phyloP scores from a whole-genome alignment of 2,888 invertebrate species.

The Apamea sordens region DNA sequence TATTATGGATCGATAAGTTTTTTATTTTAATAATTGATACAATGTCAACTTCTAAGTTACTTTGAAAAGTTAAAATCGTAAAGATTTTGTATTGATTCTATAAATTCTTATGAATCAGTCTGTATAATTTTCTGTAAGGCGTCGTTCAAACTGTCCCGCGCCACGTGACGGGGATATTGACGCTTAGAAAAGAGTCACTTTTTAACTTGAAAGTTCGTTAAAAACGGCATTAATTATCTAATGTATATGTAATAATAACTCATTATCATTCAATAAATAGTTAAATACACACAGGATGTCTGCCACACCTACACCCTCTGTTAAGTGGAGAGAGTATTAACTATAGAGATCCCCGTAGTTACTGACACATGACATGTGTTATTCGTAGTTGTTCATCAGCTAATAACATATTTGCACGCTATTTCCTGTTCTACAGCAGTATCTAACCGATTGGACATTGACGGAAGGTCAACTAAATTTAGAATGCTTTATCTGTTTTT shows the following conservation, averaged over 20 bases:
- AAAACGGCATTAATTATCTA: background rate
- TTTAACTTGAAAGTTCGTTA: background rate
- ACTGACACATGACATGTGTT: background rate
- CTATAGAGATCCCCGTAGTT: background rate
- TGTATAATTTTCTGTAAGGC: background rate
- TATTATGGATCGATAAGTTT: no score
- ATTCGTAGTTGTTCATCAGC: background rate
- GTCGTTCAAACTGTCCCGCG: background rate
- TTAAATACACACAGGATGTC: background rate
- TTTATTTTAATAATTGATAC: no score
- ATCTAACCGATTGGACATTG: constrained; percentile 6
- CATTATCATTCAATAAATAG: background rate
- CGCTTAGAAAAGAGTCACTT: background rate
- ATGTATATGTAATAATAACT: background rate
- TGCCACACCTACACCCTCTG: background rate
- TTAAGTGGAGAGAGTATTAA: background rate
- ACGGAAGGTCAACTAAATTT: constrained; percentile 26
- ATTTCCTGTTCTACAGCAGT: background rate
- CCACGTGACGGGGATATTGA: background rate
- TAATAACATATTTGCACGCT: background rate
- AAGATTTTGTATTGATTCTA: background rate
- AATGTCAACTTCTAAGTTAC: no score
- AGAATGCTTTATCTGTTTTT: constrained; percentile 30
- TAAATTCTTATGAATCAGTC: background rate
- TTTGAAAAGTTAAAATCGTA: no score